phyloP scores from a whole-genome alignment of 2,888 invertebrate genomes.

The Calliopum simillimum region DNA sequence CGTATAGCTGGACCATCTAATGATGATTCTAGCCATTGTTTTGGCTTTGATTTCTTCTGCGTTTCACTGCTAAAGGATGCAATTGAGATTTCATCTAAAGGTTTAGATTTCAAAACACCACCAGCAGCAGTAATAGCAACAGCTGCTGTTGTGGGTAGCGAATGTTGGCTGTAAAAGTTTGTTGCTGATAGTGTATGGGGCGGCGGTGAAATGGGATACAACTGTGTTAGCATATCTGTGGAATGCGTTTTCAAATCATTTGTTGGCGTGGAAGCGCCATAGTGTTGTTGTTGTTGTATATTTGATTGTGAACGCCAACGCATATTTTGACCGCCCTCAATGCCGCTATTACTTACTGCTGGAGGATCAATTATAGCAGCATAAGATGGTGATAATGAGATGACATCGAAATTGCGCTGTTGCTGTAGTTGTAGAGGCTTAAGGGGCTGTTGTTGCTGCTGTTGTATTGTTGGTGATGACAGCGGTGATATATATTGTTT shows the following conservation, averaged over 20 bases:
- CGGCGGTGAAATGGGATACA: background rate
- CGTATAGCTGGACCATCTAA: slow-evolving; percentile 62
- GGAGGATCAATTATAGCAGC: slow-evolving; percentile 52
- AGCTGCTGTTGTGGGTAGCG: background rate
- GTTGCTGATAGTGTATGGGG: background rate
- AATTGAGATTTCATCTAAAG: slow-evolving; percentile 62
- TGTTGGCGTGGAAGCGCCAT: slow-evolving; percentile 23
- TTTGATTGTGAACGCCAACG: slow-evolving; percentile 60
- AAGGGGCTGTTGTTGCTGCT: slow-evolving; percentile 12
- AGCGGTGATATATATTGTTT: slow-evolving; percentile 63
- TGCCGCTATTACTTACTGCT: background rate
- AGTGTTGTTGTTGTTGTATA: slow-evolving; percentile 42
- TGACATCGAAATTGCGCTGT: slow-evolving; percentile 53
- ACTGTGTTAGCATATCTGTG: slow-evolving; percentile 58
- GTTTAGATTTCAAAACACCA: slow-evolving; percentile 46
- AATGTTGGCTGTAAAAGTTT: background rate
- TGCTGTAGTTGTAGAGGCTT: slow-evolving; percentile 39
- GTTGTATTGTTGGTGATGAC: slow-evolving; percentile 52
- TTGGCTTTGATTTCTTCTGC: slow-evolving; percentile 63
- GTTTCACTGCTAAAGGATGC: slow-evolving; percentile 59
- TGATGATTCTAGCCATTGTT: slow-evolving; percentile 67
- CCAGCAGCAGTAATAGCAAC: slow-evolving; percentile 11
- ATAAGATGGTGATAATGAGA: slow-evolving; percentile 61
- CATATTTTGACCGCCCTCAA: slow-evolving; percentile 39
- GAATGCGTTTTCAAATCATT: slow-evolving; percentile 54